Base-by-base conservation (phyloP, 2,113 vertebrate genomes). In the Cisticola juncidis region DNA sequence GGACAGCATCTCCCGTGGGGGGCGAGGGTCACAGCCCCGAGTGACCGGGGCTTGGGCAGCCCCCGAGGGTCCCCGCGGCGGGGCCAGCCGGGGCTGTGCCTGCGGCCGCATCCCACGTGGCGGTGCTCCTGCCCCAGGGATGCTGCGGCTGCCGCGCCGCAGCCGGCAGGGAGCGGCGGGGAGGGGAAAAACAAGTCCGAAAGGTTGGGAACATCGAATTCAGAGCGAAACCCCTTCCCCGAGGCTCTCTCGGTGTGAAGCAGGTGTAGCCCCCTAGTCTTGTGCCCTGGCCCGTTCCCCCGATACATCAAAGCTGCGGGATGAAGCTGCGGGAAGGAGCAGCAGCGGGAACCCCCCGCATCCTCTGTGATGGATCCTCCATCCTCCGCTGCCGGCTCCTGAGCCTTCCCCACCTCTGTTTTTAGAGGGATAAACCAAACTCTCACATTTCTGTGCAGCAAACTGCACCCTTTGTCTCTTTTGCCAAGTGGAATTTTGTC, bases 91-190 rank as follows among this genome's bases (percentile, higher is more conserved):
- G 88, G 83, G 91, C 86, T 95, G 95, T 76, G 94, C 81, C 74
- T 95, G 88, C 94, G 17, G 93, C 54, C 68, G 15, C 79, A 16
- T 61, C 96, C 95, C 97, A 40, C 88, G 25, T 90, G 98, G 91
- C 82, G 96, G 96, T 84, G 89, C 94, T 77, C 89, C 92, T 50
- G 72, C 80, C 88, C 83, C 53, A 57, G 51, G 64, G 64, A 91
- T 92, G 78, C 62, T 12, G 86, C 78, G 20, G n/a, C 62, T 35
- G 83, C 71, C 12, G 73, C 38, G 19, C 65, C 18, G 33, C 86
- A 14, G 21, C 87, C 8, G 64, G 0, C 7, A 20, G 35, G 42
- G 11, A 51, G 50, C 5, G 48, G n/a, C 25, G 7, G 44, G 13
- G 33, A 31, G 4, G 21, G 38, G 25, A 23, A 65, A 80, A 51